Percentiles rank a stretch among this genome's conserved stretches.
phyloP scores from a whole-genome alignment of 30 jellyfish, hydroid and myxozoan genomes.

The Turritopsis dohrnii region DNA sequence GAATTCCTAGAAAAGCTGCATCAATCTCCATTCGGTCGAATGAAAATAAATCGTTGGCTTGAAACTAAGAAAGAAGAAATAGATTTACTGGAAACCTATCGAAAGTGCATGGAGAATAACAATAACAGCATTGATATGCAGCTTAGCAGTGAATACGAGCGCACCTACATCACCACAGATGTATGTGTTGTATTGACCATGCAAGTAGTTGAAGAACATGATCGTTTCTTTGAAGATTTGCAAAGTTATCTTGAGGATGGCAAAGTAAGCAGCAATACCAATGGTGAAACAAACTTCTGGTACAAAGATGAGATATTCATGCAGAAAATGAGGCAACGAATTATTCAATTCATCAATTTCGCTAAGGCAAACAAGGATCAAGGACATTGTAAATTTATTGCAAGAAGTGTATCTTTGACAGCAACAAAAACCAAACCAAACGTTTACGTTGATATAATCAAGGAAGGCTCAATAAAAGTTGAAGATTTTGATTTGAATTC shows the following conservation, averaged over 20 bases:
- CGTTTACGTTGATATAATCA: too few relatives aligned
- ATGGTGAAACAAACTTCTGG: not conserved
- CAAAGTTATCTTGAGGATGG: not conserved
- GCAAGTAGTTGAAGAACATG: not conserved
- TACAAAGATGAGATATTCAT: too few relatives aligned
- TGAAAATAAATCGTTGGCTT: not conserved
- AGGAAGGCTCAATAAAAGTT: too few relatives aligned
- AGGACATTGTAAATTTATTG: not conserved
- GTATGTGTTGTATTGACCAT: too few relatives aligned
- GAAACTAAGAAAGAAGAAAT: not conserved
- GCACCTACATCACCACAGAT: not conserved
- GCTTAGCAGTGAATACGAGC: not conserved
- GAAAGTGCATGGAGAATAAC: not conserved
- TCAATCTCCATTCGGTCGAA: not conserved
- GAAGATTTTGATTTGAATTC: too few relatives aligned
- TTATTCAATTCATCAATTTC: not conserved
- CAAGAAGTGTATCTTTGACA: too few relatives aligned
- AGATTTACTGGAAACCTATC: not conserved
- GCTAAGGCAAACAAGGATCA: not conserved
- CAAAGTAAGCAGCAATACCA: not conserved
- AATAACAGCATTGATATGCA: not conserved
- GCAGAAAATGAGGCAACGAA: not conserved
- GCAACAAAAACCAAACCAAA: too few relatives aligned
- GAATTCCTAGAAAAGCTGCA: not conserved
- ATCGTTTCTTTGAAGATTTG: not conserved